Evolutionary conservation across 2,888 invertebrate species (phyloP).

Genomic region (Eupelmus urozonus): DNA sequence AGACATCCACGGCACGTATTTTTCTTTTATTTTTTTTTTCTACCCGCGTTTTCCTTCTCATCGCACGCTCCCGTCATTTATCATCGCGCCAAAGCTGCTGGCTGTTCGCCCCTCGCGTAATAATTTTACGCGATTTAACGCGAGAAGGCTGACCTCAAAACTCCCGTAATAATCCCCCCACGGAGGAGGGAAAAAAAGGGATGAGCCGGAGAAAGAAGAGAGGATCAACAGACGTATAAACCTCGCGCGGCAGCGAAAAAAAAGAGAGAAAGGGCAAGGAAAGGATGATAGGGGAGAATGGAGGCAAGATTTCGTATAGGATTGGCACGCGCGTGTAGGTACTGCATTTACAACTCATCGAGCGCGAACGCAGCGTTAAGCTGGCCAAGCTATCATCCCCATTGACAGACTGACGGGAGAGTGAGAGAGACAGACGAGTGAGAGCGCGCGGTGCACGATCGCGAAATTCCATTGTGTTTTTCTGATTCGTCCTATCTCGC

Average conservation of each 20-base stretch:
- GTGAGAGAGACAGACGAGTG: neutral
- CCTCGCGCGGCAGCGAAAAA: too few species aligned
- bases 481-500: conserved; percentile 16
- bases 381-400: conserved; percentile 11
- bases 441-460: conserved; percentile 17
- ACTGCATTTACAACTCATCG: conserved; percentile 31
- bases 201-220: neutral
- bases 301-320: neutral
- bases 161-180: neutral
- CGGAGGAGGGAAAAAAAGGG: neutral
- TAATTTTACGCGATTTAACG: conserved; percentile 42
- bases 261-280: neutral
- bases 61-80: conserved; percentile 15
- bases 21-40: conserved; percentile 12
- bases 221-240: neutral
- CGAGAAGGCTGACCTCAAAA: conserved; percentile 18
- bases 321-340: neutral
- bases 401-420: conserved; percentile 23
- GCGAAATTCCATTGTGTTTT: conserved; percentile 49
- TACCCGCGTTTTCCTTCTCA: neutral
- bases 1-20: conserved; percentile 10
- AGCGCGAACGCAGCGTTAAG: conserved; percentile 6
- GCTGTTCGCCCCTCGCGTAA: neutral
- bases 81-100: conserved; percentile 5
- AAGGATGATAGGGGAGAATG: neutral